Percentiles rank a stretch among this genome's conserved stretches.
These are phyloP conservation scores for Lasiurus borealis DNA, from an alignment of 2,113 vertebrate species.

Conservation along the genomic window DNA sequence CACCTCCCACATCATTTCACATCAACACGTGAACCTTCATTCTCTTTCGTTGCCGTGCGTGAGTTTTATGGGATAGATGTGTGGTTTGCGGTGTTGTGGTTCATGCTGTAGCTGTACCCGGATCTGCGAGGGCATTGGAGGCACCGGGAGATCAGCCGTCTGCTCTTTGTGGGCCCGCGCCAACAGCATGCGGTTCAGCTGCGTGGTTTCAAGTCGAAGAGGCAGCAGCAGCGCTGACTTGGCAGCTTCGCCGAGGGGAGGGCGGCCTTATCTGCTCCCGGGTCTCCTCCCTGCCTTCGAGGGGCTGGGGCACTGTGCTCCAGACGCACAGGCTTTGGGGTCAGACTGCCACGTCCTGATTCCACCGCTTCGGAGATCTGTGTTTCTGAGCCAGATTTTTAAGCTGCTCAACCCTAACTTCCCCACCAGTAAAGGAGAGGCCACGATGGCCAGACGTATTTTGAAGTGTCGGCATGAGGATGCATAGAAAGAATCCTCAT, in stretches of 20 bases:
- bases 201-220: background rate
- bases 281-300: background rate
- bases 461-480: background rate
- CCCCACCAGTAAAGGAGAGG: background rate
- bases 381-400: background rate
- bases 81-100: too few relatives aligned
- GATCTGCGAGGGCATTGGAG: too few relatives aligned
- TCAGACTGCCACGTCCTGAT: background rate
- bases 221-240: background rate
- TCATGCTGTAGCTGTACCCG: accelerated
- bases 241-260: background rate
- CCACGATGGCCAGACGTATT: background rate
- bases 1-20: background rate
- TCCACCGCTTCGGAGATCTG: background rate
- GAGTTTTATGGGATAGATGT: accelerated
- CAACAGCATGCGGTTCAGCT: background rate
- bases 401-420: background rate
- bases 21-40: background rate
- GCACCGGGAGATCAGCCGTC: background rate
- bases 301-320: background rate
- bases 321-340: background rate
- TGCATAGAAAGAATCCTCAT: background rate
- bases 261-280: accelerated
- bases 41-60: background rate
- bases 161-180: background rate